A percentile compares a stretch with the other conserved stretches of the same genome.
Evolutionary conservation across 2,888 invertebrate genomes (phyloP).

Genomic region (Eupithecia centaureata): DNA sequence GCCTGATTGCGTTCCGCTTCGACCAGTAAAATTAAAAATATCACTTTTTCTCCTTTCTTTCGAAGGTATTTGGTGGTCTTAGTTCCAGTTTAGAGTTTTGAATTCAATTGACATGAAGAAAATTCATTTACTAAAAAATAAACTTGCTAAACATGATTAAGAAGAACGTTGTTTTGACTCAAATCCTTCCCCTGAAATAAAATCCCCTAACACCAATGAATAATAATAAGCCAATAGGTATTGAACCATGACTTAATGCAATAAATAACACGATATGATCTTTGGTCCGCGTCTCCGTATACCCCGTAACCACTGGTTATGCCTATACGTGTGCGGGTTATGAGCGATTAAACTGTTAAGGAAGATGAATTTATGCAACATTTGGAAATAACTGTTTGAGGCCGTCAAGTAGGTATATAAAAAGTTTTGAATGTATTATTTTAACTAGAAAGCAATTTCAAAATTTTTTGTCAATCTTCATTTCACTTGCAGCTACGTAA

Average conservation of each 20-base stretch:
- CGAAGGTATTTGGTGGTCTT: background rate
- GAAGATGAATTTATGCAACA: slow-evolving; percentile 9
- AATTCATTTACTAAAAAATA: too few relatives aligned
- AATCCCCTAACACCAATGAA: slow-evolving; percentile 63
- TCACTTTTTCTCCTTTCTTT: background rate
- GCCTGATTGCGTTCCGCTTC: background rate
- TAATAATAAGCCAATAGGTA: slow-evolving; percentile 69
- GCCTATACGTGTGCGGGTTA: slow-evolving; percentile 32
- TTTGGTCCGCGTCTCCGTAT: slow-evolving; percentile 52
- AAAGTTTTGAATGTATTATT: background rate
- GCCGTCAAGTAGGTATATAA: background rate
- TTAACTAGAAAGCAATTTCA: background rate
- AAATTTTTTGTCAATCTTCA: background rate
- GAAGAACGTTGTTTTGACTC: slow-evolving; percentile 37
- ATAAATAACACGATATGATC: slow-evolving; percentile 73
- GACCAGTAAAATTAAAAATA: background rate
- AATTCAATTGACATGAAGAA: too few relatives aligned
- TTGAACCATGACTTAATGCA: slow-evolving; percentile 69
- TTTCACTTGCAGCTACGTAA: background rate
- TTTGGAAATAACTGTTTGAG: background rate
- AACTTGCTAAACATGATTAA: background rate
- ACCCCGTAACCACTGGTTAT: slow-evolving; percentile 42
- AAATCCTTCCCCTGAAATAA: slow-evolving; percentile 48
- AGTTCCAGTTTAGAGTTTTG: background rate
- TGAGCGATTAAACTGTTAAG: slow-evolving; percentile 9